Evolutionary conservation across 2,113 vertebrate genomes (phyloP).

Genomic region (Bagarius yarrelli): DNA sequence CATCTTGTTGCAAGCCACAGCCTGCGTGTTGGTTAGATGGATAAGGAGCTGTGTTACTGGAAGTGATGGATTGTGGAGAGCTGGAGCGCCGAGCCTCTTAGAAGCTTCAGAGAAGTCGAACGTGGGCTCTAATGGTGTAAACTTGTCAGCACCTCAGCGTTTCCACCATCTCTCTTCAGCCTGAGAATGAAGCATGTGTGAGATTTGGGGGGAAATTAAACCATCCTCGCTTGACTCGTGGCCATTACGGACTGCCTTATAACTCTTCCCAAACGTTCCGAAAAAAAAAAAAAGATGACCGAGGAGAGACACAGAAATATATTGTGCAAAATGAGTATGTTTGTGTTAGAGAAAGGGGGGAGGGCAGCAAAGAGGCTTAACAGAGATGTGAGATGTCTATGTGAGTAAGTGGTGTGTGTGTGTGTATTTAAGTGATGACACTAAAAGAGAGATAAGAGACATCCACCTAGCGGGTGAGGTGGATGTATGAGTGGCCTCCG

Average conservation of each 20-base stretch:
- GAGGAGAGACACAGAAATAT: slow-evolving; percentile 10
- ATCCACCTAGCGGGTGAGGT: slow-evolving; percentile 40
- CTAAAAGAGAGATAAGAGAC: slow-evolving; percentile 46
- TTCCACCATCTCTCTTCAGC: slow-evolving; percentile 49
- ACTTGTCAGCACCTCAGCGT: slow-evolving; percentile 56
- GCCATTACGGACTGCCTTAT: slow-evolving; percentile 39
- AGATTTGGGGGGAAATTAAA: slow-evolving; percentile 49
- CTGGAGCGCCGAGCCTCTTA: slow-evolving; percentile 47
- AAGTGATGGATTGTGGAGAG: slow-evolving; percentile 54
- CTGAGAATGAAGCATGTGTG: slow-evolving; percentile 38
- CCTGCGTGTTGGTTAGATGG: slow-evolving; percentile 53
- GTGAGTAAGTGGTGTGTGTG: slow-evolving; percentile 33
- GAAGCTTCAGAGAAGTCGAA: slow-evolving; percentile 57
- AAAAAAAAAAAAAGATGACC: slow-evolving; percentile 49
- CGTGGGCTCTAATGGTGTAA: slow-evolving; percentile 58
- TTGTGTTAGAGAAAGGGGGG: slow-evolving; percentile 1
- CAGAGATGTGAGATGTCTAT: slow-evolving; percentile 19
- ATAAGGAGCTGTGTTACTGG: slow-evolving; percentile 54
- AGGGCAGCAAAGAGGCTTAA: slow-evolving; percentile 5
- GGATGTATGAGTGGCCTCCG: slow-evolving; percentile 42
- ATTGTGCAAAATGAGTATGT: neutral
- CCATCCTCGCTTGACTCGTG: slow-evolving; percentile 42
- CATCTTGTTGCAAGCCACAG: slow-evolving; percentile 33
- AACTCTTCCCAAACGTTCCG: slow-evolving; percentile 37
- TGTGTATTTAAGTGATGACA: slow-evolving; percentile 28